Conservation (phyloP, 53 echinoderm and acorn worm species). For the Patiria pectinifera region DNA sequence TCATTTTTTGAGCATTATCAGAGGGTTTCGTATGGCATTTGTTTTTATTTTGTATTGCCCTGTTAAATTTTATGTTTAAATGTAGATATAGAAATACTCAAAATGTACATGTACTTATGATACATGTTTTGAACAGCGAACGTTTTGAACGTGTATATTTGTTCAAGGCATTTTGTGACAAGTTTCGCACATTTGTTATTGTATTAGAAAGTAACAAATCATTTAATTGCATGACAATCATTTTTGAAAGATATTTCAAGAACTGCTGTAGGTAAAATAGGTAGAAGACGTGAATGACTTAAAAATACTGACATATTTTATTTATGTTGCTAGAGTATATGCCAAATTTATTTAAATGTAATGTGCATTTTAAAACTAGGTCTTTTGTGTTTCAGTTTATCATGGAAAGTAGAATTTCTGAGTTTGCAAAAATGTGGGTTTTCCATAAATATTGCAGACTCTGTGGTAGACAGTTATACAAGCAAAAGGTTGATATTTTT, state of each 20-base stretch:
- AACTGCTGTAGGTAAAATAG: constrained; percentile 8
- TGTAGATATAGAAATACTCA: neutral
- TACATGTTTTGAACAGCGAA: neutral
- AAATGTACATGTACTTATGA: neutral
- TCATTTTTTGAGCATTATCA: neutral
- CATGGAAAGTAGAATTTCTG: neutral
- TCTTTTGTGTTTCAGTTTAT: neutral
- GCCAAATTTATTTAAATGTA: neutral
- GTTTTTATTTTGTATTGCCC: neutral
- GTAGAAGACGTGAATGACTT: neutral
- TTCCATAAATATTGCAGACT: neutral
- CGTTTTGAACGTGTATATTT: neutral
- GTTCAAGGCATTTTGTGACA: neutral
- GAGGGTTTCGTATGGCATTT: neutral
- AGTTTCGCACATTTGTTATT: neutral
- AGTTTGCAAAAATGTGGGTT: neutral
- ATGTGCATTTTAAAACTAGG: neutral
- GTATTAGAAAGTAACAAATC: neutral
- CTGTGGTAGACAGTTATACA: neutral
- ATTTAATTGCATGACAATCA: constrained; percentile 22
- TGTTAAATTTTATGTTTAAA: neutral
- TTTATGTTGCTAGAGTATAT: neutral
- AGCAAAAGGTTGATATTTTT: neutral
- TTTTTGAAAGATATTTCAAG: constrained; percentile 42
- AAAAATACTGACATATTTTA: neutral